Evolutionary conservation across 2,797 vertebrate genomes (phyloP).

Genomic region (Bovichtus variegatus): DNA sequence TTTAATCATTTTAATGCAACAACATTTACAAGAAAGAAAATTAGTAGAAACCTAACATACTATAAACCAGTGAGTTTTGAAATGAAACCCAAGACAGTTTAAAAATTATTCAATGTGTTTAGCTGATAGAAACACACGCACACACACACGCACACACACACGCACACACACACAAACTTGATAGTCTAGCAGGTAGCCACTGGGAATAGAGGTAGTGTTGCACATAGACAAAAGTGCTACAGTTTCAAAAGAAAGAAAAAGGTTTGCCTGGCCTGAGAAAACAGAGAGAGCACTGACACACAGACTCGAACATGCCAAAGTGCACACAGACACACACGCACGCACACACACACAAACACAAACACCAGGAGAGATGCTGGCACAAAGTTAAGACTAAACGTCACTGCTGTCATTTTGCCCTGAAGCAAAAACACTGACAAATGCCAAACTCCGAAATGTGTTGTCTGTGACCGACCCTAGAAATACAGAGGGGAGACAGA

Average conservation of each 20-base stretch:
- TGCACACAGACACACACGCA: not conserved
- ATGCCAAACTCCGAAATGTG: constrained; percentile 23
- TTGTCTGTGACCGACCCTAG: constrained; percentile 12
- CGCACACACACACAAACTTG: not conserved
- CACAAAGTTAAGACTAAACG: constrained; percentile 17
- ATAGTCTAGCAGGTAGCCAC: not conserved
- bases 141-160: not conserved
- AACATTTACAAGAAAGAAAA: too few species aligned
- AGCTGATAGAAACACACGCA: not conserved
- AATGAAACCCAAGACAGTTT: too few species aligned
- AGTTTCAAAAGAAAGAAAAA: constrained; percentile 30
- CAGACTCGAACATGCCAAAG: constrained; percentile 16
- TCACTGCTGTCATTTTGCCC: constrained; percentile 40
- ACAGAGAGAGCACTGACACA: constrained; percentile 10
- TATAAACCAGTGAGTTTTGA: too few species aligned
- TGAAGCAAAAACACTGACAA: constrained; percentile 40
- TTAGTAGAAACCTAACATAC: too few species aligned
- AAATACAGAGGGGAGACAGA: not conserved
- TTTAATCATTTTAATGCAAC: too few species aligned
- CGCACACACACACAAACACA: not conserved
- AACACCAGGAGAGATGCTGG: constrained; percentile 10
- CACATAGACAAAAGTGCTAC: constrained; percentile 5
- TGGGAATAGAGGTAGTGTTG: constrained; percentile 1
- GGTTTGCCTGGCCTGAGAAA: constrained; percentile 14
- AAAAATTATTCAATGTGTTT: too few species aligned